phyloP scores from a whole-genome alignment of 2,797 vertebrate genomes.

The Epinephelus malabaricus region DNA sequence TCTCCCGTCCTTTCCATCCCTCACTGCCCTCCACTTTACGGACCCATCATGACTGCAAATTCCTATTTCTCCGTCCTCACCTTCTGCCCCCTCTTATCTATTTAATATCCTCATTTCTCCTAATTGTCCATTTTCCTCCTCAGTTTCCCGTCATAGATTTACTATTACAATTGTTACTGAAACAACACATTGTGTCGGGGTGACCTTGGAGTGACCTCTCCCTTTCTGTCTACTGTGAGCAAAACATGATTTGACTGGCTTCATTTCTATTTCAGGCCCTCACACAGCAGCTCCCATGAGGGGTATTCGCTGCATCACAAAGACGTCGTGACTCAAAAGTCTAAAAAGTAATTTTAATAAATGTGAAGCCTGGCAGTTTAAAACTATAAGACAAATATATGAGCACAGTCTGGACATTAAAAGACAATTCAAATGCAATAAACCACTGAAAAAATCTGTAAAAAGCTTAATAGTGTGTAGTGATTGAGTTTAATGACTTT shows the following conservation, averaged over 20 bases:
- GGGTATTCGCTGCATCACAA: not conserved
- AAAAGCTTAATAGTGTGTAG: conserved; percentile 1
- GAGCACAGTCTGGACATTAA: not conserved
- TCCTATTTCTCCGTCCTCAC: conserved; percentile 1
- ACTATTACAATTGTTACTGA: conserved; percentile 16
- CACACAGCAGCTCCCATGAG: not conserved
- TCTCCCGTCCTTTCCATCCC: not conserved
- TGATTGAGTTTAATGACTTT: conserved; percentile 7
- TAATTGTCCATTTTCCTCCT: conserved; percentile 4
- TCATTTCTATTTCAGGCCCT: conserved; percentile 15
- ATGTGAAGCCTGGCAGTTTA: not conserved
- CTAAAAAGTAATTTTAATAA: not conserved
- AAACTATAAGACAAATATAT: not conserved
- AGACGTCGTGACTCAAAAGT: not conserved
- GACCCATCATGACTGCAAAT: not conserved
- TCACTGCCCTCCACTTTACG: not conserved
- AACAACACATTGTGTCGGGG: conserved; percentile 3
- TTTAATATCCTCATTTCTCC: not conserved
- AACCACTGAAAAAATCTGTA: not conserved
- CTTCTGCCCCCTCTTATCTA: conserved; percentile 2
- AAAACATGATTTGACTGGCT: conserved; percentile 23
- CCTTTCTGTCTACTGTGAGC: not conserved
- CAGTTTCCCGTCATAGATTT: not conserved
- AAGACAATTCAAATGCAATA: not conserved
- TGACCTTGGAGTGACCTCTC: conserved; percentile 41